Evolutionary conservation across 1,140 invertebrate genomes (phyloP).

Genomic region (Galendromus occidentalis): DNA sequence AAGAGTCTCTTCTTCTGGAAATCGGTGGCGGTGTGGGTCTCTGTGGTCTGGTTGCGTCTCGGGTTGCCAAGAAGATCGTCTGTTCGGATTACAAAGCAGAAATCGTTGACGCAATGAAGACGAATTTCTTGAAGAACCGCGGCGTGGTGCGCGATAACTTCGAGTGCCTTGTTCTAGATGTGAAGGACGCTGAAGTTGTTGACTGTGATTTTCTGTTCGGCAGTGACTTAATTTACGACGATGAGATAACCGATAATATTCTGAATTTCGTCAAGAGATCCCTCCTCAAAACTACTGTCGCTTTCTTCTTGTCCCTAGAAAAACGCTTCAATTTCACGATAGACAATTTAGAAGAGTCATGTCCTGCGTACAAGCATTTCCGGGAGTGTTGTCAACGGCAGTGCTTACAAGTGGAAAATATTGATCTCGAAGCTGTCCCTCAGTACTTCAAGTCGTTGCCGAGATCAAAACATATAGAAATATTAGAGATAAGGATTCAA

Average conservation of each 20-base stretch:
- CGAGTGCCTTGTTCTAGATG: not conserved
- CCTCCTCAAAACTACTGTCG: not conserved
- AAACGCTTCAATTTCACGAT: not conserved
- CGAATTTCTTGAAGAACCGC: not conserved
- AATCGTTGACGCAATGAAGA: not conserved
- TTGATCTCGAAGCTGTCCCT: not conserved
- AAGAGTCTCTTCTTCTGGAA: not conserved
- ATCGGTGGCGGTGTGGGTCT: not conserved
- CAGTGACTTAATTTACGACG: not conserved
- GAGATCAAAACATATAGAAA: not conserved
- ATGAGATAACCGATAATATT: not conserved
- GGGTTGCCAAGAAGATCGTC: not conserved
- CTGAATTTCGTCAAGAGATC: not conserved
- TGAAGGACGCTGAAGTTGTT: not conserved
- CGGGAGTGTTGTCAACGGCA: not conserved
- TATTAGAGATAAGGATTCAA: not conserved
- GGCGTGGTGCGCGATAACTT: not conserved
- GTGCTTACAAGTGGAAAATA: not conserved
- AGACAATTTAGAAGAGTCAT: not conserved
- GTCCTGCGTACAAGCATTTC: not conserved
- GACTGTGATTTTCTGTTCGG: not conserved
- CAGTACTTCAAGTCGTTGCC: not conserved
- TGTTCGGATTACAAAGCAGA: not conserved
- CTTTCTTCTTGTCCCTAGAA: not conserved
- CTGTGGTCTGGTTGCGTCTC: not conserved